phyloP scores from a whole-genome alignment of 2,888 invertebrate genomes.

The Ormyrus rosae region DNA sequence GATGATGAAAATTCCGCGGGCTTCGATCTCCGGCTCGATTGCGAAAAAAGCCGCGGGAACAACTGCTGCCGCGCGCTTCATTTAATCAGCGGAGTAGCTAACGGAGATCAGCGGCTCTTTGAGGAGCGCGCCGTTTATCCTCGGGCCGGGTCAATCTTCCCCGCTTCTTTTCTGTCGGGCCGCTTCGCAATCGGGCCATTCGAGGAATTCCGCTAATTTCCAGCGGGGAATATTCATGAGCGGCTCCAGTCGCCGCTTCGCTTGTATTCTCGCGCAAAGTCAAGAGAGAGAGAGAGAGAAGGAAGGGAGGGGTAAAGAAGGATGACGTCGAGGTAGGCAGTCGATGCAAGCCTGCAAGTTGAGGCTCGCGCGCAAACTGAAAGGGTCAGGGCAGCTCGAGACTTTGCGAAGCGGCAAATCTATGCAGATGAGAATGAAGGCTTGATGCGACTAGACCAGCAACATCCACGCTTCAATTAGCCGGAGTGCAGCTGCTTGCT shows the following conservation, averaged over 20 bases:
- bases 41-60: no score
- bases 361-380: conserved; percentile 19
- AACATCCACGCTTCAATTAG: conserved; percentile 71
- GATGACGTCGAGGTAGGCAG: conserved; percentile 27
- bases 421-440: conserved; percentile 69
- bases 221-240: conserved; percentile 72
- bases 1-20: no score
- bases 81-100: not conserved
- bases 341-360: conserved; percentile 5
- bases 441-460: conserved; percentile 60
- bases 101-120: not conserved
- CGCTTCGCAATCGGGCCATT: conserved; percentile 65
- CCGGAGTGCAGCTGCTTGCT: conserved; percentile 64
- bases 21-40: no score
- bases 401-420: conserved; percentile 71
- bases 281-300: conserved; percentile 10
- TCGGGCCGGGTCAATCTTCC: no score
- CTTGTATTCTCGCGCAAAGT: not conserved
- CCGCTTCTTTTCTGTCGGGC: conserved; percentile 7
- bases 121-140: no score
- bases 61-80: no score
- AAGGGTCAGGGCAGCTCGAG: conserved; percentile 41
- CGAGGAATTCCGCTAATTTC: conserved; percentile 71
- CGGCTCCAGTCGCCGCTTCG: conserved; percentile 45
- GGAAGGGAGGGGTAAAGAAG: conserved; percentile 63